A percentile compares a stretch with the other conserved stretches of the same genome.
These are phyloP conservation scores for Calephelis virginiensis DNA, from an alignment of 1,140 invertebrate genomes.

Conservation along the genomic window DNA sequence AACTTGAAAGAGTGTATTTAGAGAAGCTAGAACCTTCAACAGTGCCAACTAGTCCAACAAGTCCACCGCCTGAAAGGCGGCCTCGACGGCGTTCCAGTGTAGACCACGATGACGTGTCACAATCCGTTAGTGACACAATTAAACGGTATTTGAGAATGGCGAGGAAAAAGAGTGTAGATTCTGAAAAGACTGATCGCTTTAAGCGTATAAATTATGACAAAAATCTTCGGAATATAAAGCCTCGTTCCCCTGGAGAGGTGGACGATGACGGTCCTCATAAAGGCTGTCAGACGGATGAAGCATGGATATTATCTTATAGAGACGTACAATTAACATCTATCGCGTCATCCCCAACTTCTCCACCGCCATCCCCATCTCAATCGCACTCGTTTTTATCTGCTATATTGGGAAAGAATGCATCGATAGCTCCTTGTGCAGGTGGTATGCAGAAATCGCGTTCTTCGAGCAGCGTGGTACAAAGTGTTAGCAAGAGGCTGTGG, in stretches of 20 bases:
- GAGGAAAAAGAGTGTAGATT: slow-evolving; percentile 89
- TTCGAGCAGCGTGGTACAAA: slow-evolving; percentile 90
- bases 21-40: slow-evolving; percentile 58
- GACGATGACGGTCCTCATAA: slow-evolving; percentile 86
- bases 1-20: slow-evolving; percentile 67
- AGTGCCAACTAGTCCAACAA: slow-evolving; percentile 51
- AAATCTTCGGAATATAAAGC: slow-evolving; percentile 90
- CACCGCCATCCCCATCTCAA: slow-evolving; percentile 76
- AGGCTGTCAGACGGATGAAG: slow-evolving; percentile 86
- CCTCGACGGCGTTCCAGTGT: slow-evolving; percentile 84
- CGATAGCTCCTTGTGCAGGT: slow-evolving; percentile 75
- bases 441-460: slow-evolving; percentile 93
- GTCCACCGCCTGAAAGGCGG: slow-evolving; percentile 63
- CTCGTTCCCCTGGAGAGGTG: slow-evolving; percentile 85
- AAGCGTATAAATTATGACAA: slow-evolving; percentile 93
- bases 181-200: slow-evolving; percentile 88
- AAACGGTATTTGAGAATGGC: slow-evolving; percentile 91
- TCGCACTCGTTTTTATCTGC: slow-evolving; percentile 83
- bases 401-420: slow-evolving; percentile 80
- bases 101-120: slow-evolving; percentile 90
- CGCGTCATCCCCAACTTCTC: slow-evolving; percentile 70
- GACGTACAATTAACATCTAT: slow-evolving; percentile 69
- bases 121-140: slow-evolving; percentile 91
- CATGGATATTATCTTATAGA: slow-evolving; percentile 81
- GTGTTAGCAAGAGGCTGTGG: slow-evolving; percentile 91